phyloP scores from a whole-genome alignment of 2,888 invertebrate species.

The Glaucopsyche alexis region DNA sequence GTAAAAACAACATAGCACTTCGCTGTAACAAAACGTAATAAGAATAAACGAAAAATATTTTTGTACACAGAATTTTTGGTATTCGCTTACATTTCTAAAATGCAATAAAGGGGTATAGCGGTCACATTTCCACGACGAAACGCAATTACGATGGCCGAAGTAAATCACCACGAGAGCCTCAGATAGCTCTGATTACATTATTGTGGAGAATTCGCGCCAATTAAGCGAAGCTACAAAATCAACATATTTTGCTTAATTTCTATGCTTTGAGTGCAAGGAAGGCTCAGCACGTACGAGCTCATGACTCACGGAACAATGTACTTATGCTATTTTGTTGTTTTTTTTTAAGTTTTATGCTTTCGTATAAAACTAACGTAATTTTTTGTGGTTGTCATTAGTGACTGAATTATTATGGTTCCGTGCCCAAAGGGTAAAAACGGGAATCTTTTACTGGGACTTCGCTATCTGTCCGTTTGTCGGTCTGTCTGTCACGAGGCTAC shows the following conservation, averaged over 20 bases:
- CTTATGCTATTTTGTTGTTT: neutral
- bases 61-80: conserved; percentile 3
- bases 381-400: neutral
- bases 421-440: no score
- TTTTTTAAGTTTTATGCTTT: neutral
- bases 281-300: neutral
- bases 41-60: neutral
- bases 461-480: no score
- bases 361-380: neutral
- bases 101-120: conserved; percentile 18
- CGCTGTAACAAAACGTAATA: conserved; percentile 5
- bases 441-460: no score
- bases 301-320: neutral
- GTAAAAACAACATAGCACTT: neutral
- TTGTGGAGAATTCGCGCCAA: conserved; percentile 38
- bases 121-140: conserved; percentile 24
- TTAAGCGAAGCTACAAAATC: conserved; percentile 35
- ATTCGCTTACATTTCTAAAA: conserved; percentile 18
- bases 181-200: conserved; percentile 36
- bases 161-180: conserved; percentile 33
- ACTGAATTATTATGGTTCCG: no score
- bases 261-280: conserved; percentile 18
- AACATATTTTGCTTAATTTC: conserved; percentile 37
- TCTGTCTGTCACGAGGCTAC: no score
- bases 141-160: conserved; percentile 28